These are phyloP conservation scores for Drosophila hydei DNA, from an alignment of 1,140 invertebrate genomes.

Conservation along the genomic window DNA sequence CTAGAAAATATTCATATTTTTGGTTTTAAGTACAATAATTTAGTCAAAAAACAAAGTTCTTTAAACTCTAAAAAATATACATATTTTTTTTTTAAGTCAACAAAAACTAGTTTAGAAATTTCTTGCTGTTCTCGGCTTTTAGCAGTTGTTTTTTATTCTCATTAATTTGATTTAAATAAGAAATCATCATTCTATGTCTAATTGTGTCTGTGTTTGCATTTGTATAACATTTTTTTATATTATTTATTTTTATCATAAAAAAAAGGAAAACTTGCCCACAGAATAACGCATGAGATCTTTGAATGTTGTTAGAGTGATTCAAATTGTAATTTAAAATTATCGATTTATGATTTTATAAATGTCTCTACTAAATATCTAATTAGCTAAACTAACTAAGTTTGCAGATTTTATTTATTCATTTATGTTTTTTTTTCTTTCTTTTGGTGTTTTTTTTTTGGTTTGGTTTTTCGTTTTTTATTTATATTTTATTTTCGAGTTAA, in stretches of 20 bases:
- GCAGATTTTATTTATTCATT: neutral
- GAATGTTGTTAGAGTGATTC: conserved; percentile 2
- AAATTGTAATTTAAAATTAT: conserved; percentile 3
- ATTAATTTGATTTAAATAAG: no score
- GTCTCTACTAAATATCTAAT: conserved; percentile 24
- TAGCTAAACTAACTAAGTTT: conserved; percentile 31
- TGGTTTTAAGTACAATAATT: no score
- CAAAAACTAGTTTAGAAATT: no score
- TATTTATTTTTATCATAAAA: neutral
- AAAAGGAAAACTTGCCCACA: neutral
- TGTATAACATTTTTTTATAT: no score
- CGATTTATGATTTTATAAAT: conserved; percentile 25
- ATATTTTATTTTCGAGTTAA: neutral
- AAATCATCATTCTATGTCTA: no score
- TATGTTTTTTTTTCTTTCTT: neutral
- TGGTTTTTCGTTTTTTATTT: neutral
- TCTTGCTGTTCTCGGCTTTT: no score
- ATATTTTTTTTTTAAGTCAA: no score
- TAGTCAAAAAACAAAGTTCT: no score
- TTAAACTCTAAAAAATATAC: no score
- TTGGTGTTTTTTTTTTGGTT: neutral
- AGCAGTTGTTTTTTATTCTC: no score
- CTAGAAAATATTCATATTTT: no score
- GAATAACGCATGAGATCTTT: conserved; percentile 61
- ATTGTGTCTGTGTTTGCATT: no score